Evolutionary conservation across 2,113 vertebrate species (phyloP), one percentile per base, ranked within the genome.

Genomic region (Rhinolophus sinicus): DNA sequence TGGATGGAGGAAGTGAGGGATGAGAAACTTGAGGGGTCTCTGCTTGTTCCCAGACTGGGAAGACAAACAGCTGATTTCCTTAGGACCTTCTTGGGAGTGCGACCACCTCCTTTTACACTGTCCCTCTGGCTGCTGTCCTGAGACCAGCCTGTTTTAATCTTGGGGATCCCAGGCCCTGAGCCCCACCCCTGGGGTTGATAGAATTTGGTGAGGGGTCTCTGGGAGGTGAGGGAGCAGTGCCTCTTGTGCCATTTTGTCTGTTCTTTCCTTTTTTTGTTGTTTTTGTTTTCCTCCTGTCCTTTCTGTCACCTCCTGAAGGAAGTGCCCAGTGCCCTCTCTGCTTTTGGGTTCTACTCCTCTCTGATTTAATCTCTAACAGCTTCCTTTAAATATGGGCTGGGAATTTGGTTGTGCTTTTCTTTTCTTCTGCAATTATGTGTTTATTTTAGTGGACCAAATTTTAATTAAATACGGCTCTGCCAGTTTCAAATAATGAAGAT

Each of bases 381-480:
- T 90, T 73, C 76, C 35, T 72, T 94, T 92, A 93, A 90, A 81
- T 67, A 30, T 14, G 28, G 90, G 64, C 12, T 90, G 81, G 35
- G 64, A 52, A 86, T 94, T 95, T 96, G 84, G 94, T 96, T 77
- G 87, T 65, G 93, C 50, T 92, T 94, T 97, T 96, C 94, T 95
- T 97, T 96, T 96, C 81, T 96, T 89, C 78, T 44, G n/a, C 96
- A 94, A 95, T 94, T 93, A 86, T 88, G 95, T 94, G 81, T 96
- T 97, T 96, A 93, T 96, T 96, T 94, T 94, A 97, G 91, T 95
- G 97, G 94, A 47, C 91, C 93, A 86, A 76, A 69, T 97, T 97
- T 98, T 97, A 97, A 97, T 96, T 97, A 97, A 97, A 93, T 95
- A 89, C 82, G 60, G 89, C 88, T 94, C 85, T 93, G 88, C 88